These are phyloP conservation scores for Choloepus hoffmanni DNA, from an alignment of 2,113 vertebrate genomes.

Conservation along the genomic window DNA sequence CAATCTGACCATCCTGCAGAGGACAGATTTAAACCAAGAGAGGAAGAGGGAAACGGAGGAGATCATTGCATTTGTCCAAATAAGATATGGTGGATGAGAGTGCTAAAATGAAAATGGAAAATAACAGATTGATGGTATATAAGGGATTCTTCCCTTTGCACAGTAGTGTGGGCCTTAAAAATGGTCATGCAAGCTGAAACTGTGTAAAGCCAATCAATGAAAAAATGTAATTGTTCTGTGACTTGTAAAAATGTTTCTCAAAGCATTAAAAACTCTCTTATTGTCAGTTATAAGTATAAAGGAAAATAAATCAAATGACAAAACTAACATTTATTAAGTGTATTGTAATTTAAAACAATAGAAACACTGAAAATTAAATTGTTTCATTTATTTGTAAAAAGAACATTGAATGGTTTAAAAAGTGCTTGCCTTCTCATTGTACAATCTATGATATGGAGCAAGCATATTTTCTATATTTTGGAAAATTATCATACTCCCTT, in stretches of 20 bases:
- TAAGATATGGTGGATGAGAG: not conserved
- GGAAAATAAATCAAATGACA: not conserved
- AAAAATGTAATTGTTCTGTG: not conserved
- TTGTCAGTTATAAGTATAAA: not conserved
- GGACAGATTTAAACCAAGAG: not conserved
- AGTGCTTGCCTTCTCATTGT: not conserved
- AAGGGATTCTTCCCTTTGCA: not conserved
- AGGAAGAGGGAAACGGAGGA: not conserved
- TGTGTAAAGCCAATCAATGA: not conserved
- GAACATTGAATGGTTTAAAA: not conserved
- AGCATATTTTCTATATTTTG: not conserved
- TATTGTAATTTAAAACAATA: not conserved
- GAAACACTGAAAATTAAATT: not conserved
- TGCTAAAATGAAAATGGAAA: not conserved
- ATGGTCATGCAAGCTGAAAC: not conserved
- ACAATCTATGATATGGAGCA: not conserved
- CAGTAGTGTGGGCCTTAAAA: not conserved
- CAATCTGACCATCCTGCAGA: not conserved
- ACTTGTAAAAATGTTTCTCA: not conserved
- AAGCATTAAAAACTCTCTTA: conserved; percentile 6
- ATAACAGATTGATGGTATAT: not conserved
- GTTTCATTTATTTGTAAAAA: not conserved
- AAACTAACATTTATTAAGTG: not conserved
- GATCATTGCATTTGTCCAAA: not conserved
- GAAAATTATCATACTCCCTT: not conserved